phyloP scores from a whole-genome alignment of 1,140 invertebrate species.

The Drosophila ananassae region DNA sequence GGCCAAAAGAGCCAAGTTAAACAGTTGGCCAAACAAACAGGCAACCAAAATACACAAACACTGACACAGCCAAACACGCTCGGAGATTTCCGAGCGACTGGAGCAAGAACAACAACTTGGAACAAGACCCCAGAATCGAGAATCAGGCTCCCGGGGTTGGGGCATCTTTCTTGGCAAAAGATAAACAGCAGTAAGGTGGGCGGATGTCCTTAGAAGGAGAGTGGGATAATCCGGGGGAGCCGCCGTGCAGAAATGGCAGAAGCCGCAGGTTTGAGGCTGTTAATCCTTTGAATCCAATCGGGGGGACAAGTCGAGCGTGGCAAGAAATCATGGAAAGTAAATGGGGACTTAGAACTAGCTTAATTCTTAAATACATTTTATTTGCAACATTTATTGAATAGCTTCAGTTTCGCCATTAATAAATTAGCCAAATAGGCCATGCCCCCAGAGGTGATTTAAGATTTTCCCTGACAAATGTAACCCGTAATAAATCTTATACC shows the following conservation, averaged over 20 bases:
- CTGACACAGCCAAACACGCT: constrained; percentile 37
- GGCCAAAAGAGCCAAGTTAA: constrained; percentile 65
- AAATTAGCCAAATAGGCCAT: neutral
- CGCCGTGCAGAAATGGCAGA: constrained; percentile 69
- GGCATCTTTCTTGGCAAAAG: constrained; percentile 58
- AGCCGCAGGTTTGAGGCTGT: constrained; percentile 73
- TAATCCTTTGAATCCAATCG: constrained; percentile 75
- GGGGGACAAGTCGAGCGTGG: constrained; percentile 37
- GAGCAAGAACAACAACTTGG: constrained; percentile 44
- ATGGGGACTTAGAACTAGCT: neutral
- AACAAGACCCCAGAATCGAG: constrained; percentile 8
- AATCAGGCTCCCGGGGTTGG: constrained; percentile 7
- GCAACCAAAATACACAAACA: constrained; percentile 59
- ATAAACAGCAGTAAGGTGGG: constrained; percentile 39
- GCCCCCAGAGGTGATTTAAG: constrained; percentile 10
- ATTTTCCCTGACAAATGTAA: constrained; percentile 14
- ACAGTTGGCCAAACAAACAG: constrained; percentile 67
- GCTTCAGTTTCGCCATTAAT: neutral
- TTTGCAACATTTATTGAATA: neutral
- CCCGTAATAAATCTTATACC: constrained; percentile 29
- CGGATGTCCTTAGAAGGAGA: neutral
- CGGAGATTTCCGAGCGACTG: constrained; percentile 38
- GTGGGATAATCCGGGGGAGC: constrained; percentile 3
- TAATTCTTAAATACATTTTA: neutral
- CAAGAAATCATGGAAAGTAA: constrained; percentile 11